phyloP scores from a whole-genome alignment of 2,113 vertebrate species.

The Phainopepla nitens region DNA sequence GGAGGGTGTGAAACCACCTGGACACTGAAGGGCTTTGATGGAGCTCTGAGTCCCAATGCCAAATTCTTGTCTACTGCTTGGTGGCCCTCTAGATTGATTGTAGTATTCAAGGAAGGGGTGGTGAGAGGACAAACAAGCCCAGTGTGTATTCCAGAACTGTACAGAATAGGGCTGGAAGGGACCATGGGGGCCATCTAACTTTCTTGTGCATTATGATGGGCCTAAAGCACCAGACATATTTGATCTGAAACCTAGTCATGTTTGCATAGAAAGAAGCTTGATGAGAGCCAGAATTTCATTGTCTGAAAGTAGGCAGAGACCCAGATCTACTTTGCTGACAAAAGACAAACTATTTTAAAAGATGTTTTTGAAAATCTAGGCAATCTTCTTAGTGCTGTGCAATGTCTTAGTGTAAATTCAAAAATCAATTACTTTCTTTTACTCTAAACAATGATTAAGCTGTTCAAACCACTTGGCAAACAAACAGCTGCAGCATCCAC shows the following conservation, averaged over 20 bases:
- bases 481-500: background rate
- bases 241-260: background rate
- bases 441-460: conserved; percentile 34
- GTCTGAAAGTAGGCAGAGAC: background rate
- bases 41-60: background rate
- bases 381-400: background rate
- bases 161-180: background rate
- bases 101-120: background rate
- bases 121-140: background rate
- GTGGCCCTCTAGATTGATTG: background rate
- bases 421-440: conserved; percentile 48
- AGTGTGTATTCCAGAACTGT: background rate
- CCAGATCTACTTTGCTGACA: background rate
- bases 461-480: conserved; percentile 31
- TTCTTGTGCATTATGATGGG: background rate
- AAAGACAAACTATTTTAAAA: background rate
- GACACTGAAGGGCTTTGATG: background rate
- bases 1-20: background rate
- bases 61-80: background rate
- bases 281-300: background rate
- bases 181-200: background rate
- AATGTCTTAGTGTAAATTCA: background rate
- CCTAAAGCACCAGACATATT: background rate
- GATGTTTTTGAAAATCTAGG: background rate
- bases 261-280: background rate